Conservation (phyloP, 2,113 vertebrate species). For the Ramphastos sulfuratus region DNA sequence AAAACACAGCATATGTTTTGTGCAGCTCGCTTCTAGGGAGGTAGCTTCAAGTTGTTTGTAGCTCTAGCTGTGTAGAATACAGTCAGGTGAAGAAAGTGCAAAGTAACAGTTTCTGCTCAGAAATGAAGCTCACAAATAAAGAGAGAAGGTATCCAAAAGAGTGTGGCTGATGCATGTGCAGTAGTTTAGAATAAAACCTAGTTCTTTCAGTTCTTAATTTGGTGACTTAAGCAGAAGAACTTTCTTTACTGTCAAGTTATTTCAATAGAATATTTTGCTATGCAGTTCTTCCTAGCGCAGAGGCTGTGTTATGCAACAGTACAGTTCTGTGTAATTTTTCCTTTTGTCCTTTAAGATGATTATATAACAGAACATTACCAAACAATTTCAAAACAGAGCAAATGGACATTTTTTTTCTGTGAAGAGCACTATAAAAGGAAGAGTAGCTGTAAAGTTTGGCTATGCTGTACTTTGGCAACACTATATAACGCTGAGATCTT, state of each 20-base stretch:
- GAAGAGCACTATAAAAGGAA: neutral
- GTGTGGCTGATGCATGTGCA: neutral
- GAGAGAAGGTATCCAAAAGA: neutral
- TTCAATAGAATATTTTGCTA: neutral
- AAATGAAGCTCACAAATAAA: neutral
- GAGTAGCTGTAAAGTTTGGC: neutral
- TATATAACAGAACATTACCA: neutral
- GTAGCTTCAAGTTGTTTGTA: neutral
- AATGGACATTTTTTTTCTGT: neutral
- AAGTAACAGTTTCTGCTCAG: neutral
- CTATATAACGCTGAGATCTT: neutral
- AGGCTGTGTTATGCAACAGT: conserved; percentile 26
- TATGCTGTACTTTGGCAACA: neutral
- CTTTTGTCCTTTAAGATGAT: conserved; percentile 39
- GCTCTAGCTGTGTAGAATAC: neutral
- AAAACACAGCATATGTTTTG: neutral
- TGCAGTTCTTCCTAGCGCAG: neutral
- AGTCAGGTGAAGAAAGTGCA: neutral
- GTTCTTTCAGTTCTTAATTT: neutral
- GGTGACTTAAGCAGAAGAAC: neutral
- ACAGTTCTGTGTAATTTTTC: neutral
- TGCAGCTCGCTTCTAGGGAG: neutral
- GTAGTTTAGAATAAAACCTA: neutral
- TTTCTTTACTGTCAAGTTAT: neutral
- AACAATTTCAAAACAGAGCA: neutral